Percentiles rank a stretch among this genome's conserved stretches.
These are phyloP conservation scores for Ariopsis seemanni DNA, from an alignment of 2,113 vertebrate species.

Conservation along the genomic window DNA sequence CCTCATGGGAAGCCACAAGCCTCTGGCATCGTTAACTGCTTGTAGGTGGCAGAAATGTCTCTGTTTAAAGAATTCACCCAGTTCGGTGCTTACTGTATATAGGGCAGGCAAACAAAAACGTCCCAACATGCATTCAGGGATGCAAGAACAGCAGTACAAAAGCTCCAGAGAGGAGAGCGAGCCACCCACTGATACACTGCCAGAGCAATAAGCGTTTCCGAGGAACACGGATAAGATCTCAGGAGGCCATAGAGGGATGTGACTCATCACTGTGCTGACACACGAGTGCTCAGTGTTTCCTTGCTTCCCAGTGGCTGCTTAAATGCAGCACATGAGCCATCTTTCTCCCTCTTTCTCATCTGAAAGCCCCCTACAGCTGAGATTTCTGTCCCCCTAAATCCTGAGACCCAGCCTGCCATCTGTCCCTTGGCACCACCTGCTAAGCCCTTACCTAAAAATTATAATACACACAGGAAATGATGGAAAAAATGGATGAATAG, in stretches of 20 bases:
- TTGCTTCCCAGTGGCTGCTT: constrained; percentile 31
- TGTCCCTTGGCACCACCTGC: constrained; percentile 49
- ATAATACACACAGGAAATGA: constrained; percentile 17
- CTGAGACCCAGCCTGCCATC: constrained; percentile 39
- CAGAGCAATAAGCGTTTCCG: constrained; percentile 13
- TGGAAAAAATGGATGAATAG: constrained; percentile 3
- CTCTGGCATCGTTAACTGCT: constrained; percentile 35
- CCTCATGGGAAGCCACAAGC: constrained; percentile 28
- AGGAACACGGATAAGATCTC: constrained; percentile 17
- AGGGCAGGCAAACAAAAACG: constrained; percentile 23
- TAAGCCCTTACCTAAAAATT: constrained; percentile 35
- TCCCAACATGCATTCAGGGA: not conserved
- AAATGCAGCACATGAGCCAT: constrained; percentile 43
- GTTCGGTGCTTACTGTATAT: constrained; percentile 38
- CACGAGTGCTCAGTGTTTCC: constrained; percentile 10
- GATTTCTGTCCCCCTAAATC: constrained; percentile 12
- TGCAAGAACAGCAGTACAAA: constrained; percentile 1
- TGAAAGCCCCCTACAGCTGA: constrained; percentile 17
- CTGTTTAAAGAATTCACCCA: constrained; percentile 32
- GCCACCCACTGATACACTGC: constrained; percentile 23
- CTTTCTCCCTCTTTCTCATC: constrained; percentile 1
- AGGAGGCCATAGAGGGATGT: constrained; percentile 22
- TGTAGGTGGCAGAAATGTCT: constrained; percentile 29
- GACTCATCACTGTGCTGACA: constrained; percentile 41
- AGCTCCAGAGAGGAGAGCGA: constrained; percentile 5